Evolutionary conservation across 2,797 vertebrate species (phyloP), one percentile per base, ranked within the genome.

Genomic region (Botia kubotai): DNA sequence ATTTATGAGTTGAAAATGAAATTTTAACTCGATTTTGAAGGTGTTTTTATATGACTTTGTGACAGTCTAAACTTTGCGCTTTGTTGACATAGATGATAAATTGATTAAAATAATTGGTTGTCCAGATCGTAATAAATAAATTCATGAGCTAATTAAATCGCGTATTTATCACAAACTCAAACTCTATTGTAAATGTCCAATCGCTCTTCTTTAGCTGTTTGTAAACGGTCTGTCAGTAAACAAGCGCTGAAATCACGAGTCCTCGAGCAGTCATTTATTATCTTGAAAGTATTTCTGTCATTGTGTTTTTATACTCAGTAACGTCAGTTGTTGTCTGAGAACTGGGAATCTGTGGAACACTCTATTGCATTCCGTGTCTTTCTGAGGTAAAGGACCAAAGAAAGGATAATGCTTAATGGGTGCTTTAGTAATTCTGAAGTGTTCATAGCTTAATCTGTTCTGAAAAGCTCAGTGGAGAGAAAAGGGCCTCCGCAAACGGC

Each of bases 401-500:
- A 93, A 77, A 90, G 91, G 89, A 90, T 91, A 90, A 89, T 87
- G 91, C 92, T 95, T 98, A 98, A 96, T 97, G 96, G 95, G 94
- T 96, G 95, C 96, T 97, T 97, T 96, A 96, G 96, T 97, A 95
- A 97, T 96, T 96, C 96, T 94, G 86, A 95, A 97, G 96, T 97
- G 97, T 98, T 97, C 96, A 96, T 97, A 97, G 96, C 96, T 96
- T 98, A 99, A 98, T 98, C 96, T 96, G 92, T 95, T 97, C 95
- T 97, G 96, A 98, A 98, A 98, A 97, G 97, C 96, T 94, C 93
- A 93, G 94, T 93, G 96, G 95, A 96, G 96, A 96, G 96, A 97
- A 39, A 66, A 76, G 50, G 26, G 43, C 72, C 94, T 95, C 95
- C 94, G 94, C 95, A 96, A 98, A 97, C 96, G 97, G 97, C 96